Base-by-base conservation (phyloP, 2,113 vertebrate species). In the Datnioides undecimradiatus region DNA sequence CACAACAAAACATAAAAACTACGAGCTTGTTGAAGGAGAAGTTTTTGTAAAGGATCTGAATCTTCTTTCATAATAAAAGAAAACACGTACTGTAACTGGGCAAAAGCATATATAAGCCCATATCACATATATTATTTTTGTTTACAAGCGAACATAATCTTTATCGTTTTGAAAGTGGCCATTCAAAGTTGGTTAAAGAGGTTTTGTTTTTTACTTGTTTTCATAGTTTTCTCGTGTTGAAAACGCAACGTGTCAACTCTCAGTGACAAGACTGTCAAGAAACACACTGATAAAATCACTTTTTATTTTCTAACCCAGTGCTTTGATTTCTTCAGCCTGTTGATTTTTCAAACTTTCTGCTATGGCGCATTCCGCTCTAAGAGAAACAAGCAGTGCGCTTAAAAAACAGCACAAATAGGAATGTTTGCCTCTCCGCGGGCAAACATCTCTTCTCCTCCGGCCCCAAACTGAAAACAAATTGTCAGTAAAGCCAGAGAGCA, bases 321-420 rank as follows among this genome's bases (percentile, higher is more conserved):
- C 45, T 82, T 57, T 51, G 34, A 74, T 73, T 76, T 62, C 23
- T 59, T 21, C 84, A 86, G 90, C 91, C 91, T 92, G 91, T 92
- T 93, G 92, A 91, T 87, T 86, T 87, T 21, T 52, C 62, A 83
- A 91, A 91, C 90, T 88, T 90, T 90, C 64, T 72, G 48, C 68
- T 58, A 5, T 74, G 55, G 73, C 41, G 43, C 77, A 86, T 55
- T 67, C 67, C 27, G 11, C 17, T 46, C 62, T 17, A 25, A 54
- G 16, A 78, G 62, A 40, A 40, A 38, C 41, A 51, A 72, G 66
- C 34, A 31, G 19, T 6, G 13, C 34, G n/a, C 36, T 33, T 7
- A 33, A 67, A 68, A 72, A 76, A 2, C 58, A 84, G 40, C 66
- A 62, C 52, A 63, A 38, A 54, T 21, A 31, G 6, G 38, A 43